Evolutionary conservation across 2,888 invertebrate species (phyloP).

Genomic region (Mythimna ferrago): DNA sequence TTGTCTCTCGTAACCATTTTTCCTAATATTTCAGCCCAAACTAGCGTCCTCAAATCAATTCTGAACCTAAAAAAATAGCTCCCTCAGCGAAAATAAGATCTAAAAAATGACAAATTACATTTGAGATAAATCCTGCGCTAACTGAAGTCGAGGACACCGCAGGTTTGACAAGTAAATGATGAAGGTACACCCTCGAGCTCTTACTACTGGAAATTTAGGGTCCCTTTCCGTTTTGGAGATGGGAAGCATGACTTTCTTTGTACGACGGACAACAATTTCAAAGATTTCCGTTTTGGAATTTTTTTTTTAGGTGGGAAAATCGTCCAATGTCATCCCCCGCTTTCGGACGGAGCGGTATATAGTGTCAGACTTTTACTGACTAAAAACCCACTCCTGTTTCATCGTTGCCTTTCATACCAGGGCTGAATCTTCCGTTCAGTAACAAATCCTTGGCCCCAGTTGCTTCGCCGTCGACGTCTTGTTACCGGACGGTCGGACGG

Average conservation of each 20-base stretch:
- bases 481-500: no score
- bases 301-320: no score
- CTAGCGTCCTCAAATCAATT: background rate
- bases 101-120: slow-evolving; percentile 40
- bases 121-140: slow-evolving; percentile 11
- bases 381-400: no score
- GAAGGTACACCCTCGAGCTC: slow-evolving; percentile 24
- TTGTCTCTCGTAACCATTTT: background rate
- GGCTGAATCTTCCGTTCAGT: no score
- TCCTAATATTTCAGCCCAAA: background rate
- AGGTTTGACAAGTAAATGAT: slow-evolving; percentile 51
- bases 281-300: background rate
- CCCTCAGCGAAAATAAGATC: background rate
- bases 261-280: background rate
- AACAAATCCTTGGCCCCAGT: no score
- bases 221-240: background rate
- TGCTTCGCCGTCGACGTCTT: no score
- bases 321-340: no score
- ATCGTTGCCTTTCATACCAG: no score
- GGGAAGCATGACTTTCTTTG: slow-evolving; percentile 21
- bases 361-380: no score
- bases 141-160: slow-evolving; percentile 17
- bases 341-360: no score
- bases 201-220: slow-evolving; percentile 2
- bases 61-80: background rate